phyloP scores from a whole-genome alignment of 2,888 invertebrate genomes.

The Callimorpha dominula region DNA sequence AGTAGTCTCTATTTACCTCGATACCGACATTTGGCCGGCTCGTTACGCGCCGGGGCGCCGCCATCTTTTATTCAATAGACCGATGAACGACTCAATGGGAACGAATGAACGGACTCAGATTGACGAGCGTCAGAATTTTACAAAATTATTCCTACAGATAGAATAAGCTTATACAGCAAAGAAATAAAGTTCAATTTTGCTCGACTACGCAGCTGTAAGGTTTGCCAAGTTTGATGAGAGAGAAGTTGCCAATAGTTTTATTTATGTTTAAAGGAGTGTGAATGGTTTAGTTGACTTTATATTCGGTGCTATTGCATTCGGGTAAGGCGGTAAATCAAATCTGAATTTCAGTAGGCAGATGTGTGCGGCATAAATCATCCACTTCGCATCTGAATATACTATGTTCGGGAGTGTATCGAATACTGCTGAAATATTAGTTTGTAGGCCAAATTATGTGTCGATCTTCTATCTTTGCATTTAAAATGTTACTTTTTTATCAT shows the following conservation, averaged over 20 bases:
- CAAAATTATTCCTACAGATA: constrained; percentile 32
- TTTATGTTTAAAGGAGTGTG: constrained; percentile 49
- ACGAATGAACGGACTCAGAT: constrained; percentile 61
- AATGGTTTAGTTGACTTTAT: constrained; percentile 38
- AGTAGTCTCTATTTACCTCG: constrained; percentile 64
- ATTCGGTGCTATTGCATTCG: constrained; percentile 29
- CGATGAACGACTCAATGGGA: constrained; percentile 70
- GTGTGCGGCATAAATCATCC: constrained; percentile 25
- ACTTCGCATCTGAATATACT: constrained; percentile 43
- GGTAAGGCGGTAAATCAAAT: constrained; percentile 35
- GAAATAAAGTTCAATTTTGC: constrained; percentile 42
- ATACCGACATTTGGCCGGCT: constrained; percentile 64
- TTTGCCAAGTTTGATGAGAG: constrained; percentile 38
- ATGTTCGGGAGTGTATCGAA: constrained; percentile 19
- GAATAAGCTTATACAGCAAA: constrained; percentile 33
- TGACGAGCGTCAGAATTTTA: constrained; percentile 46
- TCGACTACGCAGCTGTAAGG: constrained; percentile 15
- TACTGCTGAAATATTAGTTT: constrained; percentile 32
- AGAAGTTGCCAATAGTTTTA: constrained; percentile 49
- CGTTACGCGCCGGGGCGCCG: constrained; percentile 59
- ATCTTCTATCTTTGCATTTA: too few species aligned
- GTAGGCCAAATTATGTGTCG: constrained; percentile 21
- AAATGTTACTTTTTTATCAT: too few species aligned
- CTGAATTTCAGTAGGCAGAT: constrained; percentile 28
- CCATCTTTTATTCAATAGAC: constrained; percentile 76